phyloP scores from a whole-genome alignment of 1,140 invertebrate genomes.

The Belonocnema kinseyi region DNA sequence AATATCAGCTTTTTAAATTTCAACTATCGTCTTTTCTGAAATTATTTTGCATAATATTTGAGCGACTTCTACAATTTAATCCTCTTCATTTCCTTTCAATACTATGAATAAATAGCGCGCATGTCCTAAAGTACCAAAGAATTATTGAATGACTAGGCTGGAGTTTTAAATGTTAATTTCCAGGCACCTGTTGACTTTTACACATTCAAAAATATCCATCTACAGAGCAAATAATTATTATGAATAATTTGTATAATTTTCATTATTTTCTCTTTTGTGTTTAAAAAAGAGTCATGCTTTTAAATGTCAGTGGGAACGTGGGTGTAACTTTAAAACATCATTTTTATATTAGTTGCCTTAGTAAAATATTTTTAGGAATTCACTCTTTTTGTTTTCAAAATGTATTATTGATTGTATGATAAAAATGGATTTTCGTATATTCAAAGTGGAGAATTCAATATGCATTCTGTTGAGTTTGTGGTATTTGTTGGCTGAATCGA shows the following conservation, averaged over 20 bases:
- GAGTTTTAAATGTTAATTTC: background rate
- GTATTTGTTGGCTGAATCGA: constrained; percentile 17
- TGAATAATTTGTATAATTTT: too few relatives aligned
- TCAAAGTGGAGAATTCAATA: constrained; percentile 16
- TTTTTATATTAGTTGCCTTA: too few relatives aligned
- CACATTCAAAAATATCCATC: too few relatives aligned
- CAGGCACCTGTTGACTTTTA: too few relatives aligned
- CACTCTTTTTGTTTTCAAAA: background rate
- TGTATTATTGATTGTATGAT: background rate
- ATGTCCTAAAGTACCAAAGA: background rate
- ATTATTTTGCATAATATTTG: constrained; percentile 21
- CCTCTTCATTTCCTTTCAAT: background rate
- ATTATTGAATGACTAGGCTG: background rate
- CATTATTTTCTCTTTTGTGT: too few relatives aligned
- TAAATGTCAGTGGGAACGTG: too few relatives aligned
- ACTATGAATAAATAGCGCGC: background rate
- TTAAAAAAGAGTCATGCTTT: too few relatives aligned
- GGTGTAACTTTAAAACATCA: too few relatives aligned
- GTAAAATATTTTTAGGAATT: background rate
- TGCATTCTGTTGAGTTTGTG: constrained; percentile 20
- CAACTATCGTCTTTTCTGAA: background rate
- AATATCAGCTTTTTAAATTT: background rate
- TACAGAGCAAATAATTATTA: too few relatives aligned
- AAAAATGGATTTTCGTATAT: background rate
- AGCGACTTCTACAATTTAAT: constrained; percentile 1